Evolutionary conservation across 2,797 vertebrate species (phyloP), one percentile per base, ranked within the genome.

Genomic region (Alectoris magna): DNA sequence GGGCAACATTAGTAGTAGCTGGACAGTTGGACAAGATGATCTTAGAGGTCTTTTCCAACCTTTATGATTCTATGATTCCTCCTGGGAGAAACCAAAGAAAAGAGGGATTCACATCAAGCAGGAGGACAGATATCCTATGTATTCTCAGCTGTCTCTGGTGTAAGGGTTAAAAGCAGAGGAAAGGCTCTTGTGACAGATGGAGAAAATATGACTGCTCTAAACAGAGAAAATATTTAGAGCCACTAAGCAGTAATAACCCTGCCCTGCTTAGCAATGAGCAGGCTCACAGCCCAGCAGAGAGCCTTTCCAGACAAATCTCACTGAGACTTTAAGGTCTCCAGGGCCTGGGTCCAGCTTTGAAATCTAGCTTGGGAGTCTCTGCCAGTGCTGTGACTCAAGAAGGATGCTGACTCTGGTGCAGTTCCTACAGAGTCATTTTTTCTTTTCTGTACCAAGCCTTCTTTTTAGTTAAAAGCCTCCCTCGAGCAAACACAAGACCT

Each of bases 401-500:
- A 79, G 88, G 84, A 1, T 39, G n/a, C 1, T 0, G 29, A 87
- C 55, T 79, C 64, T 43, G 62, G 10, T 0, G 0, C 60, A 56
- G 34, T 78, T 72, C 48, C 67, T 49, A 4, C 23, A 53, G 27
- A 76, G 48, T 64, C 0, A 38, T 73, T 92, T 91, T 41, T 19
- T 94, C 85, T 87, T 64, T 89, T 85, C 60, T 58, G 44, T 76
- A 22, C 4, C 67, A 63, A 74, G 70, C 18, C 7, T 82, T 72
- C 23, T 73, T 91, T 82, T 71, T 51, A 23, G n/a, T 77, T 92
- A 68, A 87, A 89, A 94, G 24, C 14, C 23, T 89, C 39, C 39
- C 36, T 34, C 16, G 39, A 66, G 15, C 0, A 0, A 70, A 55
- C 1, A 1, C 2, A 9, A 87, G 14, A 21, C 26, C 3, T 38